These are phyloP conservation scores for Scophthalmus maximus DNA, from an alignment of 2,113 vertebrate genomes.

Conservation along the genomic window DNA sequence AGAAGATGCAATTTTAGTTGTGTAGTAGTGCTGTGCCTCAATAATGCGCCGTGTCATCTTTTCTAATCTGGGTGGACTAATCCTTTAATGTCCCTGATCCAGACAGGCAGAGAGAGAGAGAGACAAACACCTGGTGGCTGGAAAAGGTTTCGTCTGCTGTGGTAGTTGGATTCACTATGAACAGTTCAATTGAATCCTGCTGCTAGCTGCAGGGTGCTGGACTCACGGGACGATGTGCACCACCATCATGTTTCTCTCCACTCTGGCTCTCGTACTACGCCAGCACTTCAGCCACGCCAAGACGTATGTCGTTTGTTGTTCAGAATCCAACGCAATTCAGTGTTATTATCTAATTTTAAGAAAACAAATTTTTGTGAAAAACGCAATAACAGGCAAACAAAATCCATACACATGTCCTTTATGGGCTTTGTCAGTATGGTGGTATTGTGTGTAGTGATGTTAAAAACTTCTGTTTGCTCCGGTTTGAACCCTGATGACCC, in stretches of 20 bases:
- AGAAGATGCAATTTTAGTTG: slow-evolving; percentile 15
- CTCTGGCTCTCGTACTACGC: slow-evolving; percentile 73
- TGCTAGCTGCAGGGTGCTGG: slow-evolving; percentile 17
- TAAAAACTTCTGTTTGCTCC: neutral
- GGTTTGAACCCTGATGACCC: neutral
- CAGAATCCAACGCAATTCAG: neutral
- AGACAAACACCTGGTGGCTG: slow-evolving; percentile 19
- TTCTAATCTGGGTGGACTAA: slow-evolving; percentile 77
- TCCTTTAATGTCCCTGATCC: slow-evolving; percentile 59
- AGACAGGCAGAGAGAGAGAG: slow-evolving; percentile 1
- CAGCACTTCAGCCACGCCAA: slow-evolving; percentile 66
- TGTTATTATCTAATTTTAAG: neutral
- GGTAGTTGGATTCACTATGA: slow-evolving; percentile 17
- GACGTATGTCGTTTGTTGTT: slow-evolving; percentile 68
- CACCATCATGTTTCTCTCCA: slow-evolving; percentile 81
- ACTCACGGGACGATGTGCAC: slow-evolving; percentile 75
- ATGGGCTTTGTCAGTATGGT: neutral
- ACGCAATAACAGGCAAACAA: neutral
- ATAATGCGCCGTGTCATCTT: slow-evolving; percentile 59
- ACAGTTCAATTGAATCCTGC: slow-evolving; percentile 32
- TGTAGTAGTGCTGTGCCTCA: slow-evolving; percentile 20
- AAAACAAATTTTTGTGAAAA: neutral
- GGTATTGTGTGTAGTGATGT: neutral
- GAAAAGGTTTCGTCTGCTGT: slow-evolving; percentile 13
- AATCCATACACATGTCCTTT: neutral